These are phyloP conservation scores for Coendou prehensilis DNA, from an alignment of 2,797 vertebrate species.

Conservation along the genomic window DNA sequence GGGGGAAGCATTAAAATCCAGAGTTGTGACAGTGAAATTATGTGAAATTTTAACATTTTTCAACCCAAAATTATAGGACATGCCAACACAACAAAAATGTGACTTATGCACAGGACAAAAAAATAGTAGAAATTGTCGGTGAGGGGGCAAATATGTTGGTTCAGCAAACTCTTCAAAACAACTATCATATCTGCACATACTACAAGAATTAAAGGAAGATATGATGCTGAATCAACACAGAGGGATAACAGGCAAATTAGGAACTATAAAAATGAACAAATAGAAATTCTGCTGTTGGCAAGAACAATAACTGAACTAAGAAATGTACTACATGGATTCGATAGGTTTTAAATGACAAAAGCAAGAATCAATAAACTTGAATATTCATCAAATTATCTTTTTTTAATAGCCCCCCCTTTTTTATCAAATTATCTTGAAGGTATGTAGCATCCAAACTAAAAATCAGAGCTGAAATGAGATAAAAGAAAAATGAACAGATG, in stretches of 20 bases:
- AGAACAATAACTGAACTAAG: not conserved
- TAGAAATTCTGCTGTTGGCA: not conserved
- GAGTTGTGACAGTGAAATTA: not conserved
- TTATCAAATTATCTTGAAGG: not conserved
- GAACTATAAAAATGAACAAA: not conserved
- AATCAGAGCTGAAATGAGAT: not conserved
- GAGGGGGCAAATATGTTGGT: not conserved
- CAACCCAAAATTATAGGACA: not conserved
- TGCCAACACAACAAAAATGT: not conserved
- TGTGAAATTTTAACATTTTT: conserved; percentile 23
- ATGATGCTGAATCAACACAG: not conserved
- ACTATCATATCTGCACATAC: not conserved
- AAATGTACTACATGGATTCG: not conserved
- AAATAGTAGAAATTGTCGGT: not conserved
- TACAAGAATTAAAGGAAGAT: conserved; percentile 14
- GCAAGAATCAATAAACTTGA: not conserved
- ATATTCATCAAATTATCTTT: not conserved
- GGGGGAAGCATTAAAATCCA: not conserved
- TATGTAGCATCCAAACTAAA: not conserved
- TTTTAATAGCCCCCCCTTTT: too few relatives aligned
- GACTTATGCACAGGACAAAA: not conserved
- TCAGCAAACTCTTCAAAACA: not conserved
- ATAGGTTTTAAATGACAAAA: not conserved
- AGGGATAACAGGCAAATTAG: not conserved
- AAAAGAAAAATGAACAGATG: not conserved